Percentiles rank a stretch among this genome's conserved stretches.
Conservation (phyloP, 2,888 invertebrate genomes). For the Melieria omissa region DNA sequence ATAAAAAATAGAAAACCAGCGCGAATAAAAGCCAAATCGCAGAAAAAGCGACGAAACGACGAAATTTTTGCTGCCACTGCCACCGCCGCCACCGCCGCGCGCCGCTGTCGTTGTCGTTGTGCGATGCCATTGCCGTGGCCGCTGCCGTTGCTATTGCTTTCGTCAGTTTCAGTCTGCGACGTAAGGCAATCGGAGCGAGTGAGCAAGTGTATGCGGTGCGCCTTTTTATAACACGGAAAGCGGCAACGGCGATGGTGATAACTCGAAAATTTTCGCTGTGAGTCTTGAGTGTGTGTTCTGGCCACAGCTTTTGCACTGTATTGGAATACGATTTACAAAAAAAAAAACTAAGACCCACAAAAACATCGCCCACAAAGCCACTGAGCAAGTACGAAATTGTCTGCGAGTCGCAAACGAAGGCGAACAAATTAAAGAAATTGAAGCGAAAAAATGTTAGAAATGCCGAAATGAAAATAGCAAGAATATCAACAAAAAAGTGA, state of each 20-base stretch:
- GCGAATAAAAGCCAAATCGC: neutral
- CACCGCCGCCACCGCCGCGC: constrained; percentile 13
- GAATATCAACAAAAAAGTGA: constrained; percentile 1
- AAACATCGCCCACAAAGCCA: neutral
- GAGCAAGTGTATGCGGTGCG: constrained; percentile 23
- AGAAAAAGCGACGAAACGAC: constrained; percentile 6
- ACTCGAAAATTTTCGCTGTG: constrained; percentile 1
- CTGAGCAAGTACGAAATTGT: neutral
- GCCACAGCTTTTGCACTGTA: too few relatives aligned
- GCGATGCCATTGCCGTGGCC: constrained; percentile 8
- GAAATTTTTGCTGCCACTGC: constrained; percentile 22
- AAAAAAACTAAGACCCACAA: neutral
- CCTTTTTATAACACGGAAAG: neutral
- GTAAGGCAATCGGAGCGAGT: constrained; percentile 33
- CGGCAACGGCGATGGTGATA: neutral
- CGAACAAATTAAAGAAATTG: neutral
- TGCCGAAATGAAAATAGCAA: neutral
- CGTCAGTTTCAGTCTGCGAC: constrained; percentile 34
- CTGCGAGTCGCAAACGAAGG: too few relatives aligned
- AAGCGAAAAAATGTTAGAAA: neutral
- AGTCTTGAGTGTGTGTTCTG: neutral
- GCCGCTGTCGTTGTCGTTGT: constrained; percentile 23
- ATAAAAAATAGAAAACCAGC: neutral
- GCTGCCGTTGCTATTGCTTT: constrained; percentile 26
- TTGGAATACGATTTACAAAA: too few relatives aligned